Conservation (phyloP, 2,797 vertebrate genomes). For the Centropyge bicolor region DNA sequence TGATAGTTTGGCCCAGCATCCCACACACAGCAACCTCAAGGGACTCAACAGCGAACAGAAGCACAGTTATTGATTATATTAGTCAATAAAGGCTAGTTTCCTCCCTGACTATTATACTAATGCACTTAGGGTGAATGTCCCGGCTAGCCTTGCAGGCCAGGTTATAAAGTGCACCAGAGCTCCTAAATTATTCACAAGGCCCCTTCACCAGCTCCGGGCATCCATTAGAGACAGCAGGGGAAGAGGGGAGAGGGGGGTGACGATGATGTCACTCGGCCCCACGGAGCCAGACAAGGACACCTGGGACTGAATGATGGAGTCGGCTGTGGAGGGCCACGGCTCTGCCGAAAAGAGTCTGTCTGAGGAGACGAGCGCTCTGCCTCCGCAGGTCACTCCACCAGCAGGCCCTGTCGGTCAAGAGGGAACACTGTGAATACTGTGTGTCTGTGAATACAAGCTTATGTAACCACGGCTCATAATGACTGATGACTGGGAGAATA, state of each 20-base stretch:
- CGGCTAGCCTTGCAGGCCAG: slow-evolving; percentile 74
- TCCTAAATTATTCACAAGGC: slow-evolving; percentile 87
- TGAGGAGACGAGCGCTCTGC: slow-evolving; percentile 34
- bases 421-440: slow-evolving; percentile 18
- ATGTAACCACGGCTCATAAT: slow-evolving; percentile 39
- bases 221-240: slow-evolving; percentile 81
- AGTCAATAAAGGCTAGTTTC: slow-evolving; percentile 84
- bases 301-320: slow-evolving; percentile 74
- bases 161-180: slow-evolving; percentile 84
- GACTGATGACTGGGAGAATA: slow-evolving; percentile 27
- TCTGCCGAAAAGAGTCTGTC: slow-evolving; percentile 38
- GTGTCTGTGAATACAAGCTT: slow-evolving; percentile 38
- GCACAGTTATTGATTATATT: slow-evolving; percentile 82
- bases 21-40: slow-evolving; percentile 43
- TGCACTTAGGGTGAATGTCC: slow-evolving; percentile 83
- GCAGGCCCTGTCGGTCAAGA: slow-evolving; percentile 32
- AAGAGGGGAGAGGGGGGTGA: slow-evolving; percentile 22
- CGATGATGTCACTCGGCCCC: slow-evolving; percentile 84
- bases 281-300: slow-evolving; percentile 79
- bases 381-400: slow-evolving; percentile 44
- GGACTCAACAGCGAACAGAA: slow-evolving; percentile 59
- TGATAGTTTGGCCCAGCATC: slow-evolving; percentile 43
- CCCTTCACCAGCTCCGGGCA: slow-evolving; percentile 70
- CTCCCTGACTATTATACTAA: slow-evolving; percentile 82
- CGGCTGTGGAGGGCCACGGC: slow-evolving; percentile 55